Percentiles rank a stretch among this genome's conserved stretches.
These are phyloP conservation scores for Abrostola triplasia DNA, from an alignment of 2,888 invertebrate species.

Conservation along the genomic window DNA sequence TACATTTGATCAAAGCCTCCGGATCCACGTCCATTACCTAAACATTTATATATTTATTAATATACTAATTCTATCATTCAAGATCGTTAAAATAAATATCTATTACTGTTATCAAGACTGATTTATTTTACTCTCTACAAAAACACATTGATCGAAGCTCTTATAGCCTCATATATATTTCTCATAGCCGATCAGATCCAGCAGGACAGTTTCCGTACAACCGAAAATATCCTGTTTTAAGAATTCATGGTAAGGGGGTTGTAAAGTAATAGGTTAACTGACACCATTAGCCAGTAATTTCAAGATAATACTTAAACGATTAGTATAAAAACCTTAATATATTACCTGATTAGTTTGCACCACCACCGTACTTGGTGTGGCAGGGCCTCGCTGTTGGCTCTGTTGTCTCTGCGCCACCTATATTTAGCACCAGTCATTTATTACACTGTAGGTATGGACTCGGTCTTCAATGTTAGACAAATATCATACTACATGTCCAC, in stretches of 20 bases:
- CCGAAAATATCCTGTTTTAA: too few species aligned
- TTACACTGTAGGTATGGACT: neutral
- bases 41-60: conserved; percentile 9
- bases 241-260: too few species aligned
- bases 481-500: neutral
- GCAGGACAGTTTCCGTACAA: too few species aligned
- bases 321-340: conserved; percentile 5
- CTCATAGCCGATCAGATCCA: neutral
- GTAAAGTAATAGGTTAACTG: too few species aligned
- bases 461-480: conserved; percentile 28
- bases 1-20: conserved; percentile 84
- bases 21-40: conserved; percentile 84
- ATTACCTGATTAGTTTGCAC: conserved; percentile 74
- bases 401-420: conserved; percentile 86
- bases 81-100: neutral
- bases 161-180: neutral
- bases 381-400: conserved; percentile 77
- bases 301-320: too few species aligned
- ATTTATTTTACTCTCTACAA: too few species aligned
- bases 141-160: too few species aligned
- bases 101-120: too few species aligned
- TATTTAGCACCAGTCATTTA: conserved; percentile 34
- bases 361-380: conserved; percentile 65
- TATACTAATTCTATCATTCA: too few species aligned
- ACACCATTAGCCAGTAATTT: too few species aligned